These are phyloP conservation scores for Nasonovia ribisnigri DNA, from an alignment of 2,888 invertebrate genomes.

Conservation along the genomic window DNA sequence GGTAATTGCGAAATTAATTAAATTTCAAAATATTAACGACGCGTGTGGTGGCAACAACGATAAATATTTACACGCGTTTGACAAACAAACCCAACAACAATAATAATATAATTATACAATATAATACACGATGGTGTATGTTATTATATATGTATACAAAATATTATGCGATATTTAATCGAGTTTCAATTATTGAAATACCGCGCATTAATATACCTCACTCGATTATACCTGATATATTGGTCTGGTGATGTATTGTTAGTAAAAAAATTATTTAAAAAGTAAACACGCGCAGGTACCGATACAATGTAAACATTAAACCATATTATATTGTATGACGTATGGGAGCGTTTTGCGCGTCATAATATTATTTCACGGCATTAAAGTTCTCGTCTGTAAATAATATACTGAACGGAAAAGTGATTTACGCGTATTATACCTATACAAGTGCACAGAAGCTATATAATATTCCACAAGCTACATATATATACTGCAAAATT, in stretches of 20 bases:
- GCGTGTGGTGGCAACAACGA: background rate
- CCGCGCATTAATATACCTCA: background rate
- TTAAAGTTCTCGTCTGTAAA: background rate
- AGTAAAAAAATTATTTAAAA: background rate
- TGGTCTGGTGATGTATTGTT: background rate
- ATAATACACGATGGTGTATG: background rate
- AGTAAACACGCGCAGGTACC: background rate
- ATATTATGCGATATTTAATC: background rate
- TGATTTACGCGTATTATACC: background rate
- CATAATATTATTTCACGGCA: background rate
- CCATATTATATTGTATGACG: background rate
- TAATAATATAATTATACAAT: background rate
- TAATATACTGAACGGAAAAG: background rate
- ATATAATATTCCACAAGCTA: background rate
- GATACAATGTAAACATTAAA: background rate
- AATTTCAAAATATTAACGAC: slow-evolving; percentile 30
- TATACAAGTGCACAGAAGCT: background rate
- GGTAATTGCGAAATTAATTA: slow-evolving; percentile 46
- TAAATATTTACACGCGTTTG: slow-evolving; percentile 34
- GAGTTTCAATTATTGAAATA: slow-evolving; percentile 9
- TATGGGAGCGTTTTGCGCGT: background rate
- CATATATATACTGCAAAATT: background rate
- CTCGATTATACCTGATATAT: background rate
- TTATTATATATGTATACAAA: background rate
- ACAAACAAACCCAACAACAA: background rate